A percentile compares a stretch with the other conserved stretches of the same genome.
phyloP scores from a whole-genome alignment of 1,140 invertebrate species.

The Drosophila hydei region DNA sequence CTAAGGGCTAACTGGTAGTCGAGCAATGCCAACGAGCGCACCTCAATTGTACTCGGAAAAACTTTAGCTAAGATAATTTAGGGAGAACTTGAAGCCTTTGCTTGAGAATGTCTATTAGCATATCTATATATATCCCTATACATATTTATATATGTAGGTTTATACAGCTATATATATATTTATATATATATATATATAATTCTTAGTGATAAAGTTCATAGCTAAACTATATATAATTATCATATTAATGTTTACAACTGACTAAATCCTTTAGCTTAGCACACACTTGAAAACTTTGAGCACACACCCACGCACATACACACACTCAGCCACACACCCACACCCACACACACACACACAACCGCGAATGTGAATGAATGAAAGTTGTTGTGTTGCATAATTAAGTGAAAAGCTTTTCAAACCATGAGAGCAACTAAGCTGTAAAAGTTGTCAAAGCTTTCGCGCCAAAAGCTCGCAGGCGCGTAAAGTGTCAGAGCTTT shows the following conservation, averaged over 20 bases:
- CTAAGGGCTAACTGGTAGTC: no score
- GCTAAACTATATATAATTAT: not conserved
- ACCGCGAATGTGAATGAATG: not conserved
- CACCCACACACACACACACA: no score
- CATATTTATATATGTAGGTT: no score
- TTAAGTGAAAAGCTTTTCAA: conserved; percentile 28
- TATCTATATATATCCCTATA: no score
- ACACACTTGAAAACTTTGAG: not conserved
- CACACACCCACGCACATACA: not conserved
- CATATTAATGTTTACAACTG: not conserved
- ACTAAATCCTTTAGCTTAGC: conserved; percentile 7
- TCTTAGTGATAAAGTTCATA: no score
- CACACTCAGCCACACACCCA: not conserved
- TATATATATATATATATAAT: not conserved
- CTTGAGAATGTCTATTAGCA: no score
- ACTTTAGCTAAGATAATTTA: no score
- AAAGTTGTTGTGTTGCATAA: not conserved
- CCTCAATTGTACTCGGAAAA: no score
- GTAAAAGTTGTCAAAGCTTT: conserved; percentile 17
- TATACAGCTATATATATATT: no score
- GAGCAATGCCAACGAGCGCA: no score
- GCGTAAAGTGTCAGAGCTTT: conserved; percentile 51
- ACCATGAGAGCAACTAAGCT: conserved; percentile 1
- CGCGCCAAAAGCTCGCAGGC: not conserved
- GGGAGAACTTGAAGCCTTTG: no score